Evolutionary conservation across 1,140 invertebrate genomes (phyloP).

Genomic region (Cotesia vestalis): DNA sequence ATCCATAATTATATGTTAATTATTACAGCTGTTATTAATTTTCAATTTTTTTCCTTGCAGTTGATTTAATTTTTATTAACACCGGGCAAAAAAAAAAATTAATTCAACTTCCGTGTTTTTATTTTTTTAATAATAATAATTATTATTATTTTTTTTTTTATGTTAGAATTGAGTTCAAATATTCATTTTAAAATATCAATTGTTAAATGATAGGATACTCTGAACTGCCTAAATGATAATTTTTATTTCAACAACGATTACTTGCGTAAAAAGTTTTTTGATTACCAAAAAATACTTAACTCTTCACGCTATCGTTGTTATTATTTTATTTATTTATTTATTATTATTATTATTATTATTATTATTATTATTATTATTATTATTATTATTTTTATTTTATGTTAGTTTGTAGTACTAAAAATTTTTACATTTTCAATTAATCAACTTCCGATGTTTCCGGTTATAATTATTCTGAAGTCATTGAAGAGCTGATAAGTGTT

Average conservation of each 20-base stretch:
- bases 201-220: not conserved
- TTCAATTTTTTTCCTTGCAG: too few species aligned
- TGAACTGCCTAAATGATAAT: not conserved
- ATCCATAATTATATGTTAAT: too few species aligned
- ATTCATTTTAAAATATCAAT: not conserved
- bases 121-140: not conserved
- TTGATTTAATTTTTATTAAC: too few species aligned
- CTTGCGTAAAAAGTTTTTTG: slow-evolving; percentile 16
- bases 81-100: too few species aligned
- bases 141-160: too few species aligned
- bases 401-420: too few species aligned
- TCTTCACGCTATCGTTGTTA: slow-evolving; percentile 27
- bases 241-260: too few species aligned
- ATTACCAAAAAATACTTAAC: slow-evolving; percentile 37
- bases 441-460: too few species aligned
- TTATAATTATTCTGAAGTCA: slow-evolving; percentile 12
- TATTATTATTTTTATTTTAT: slow-evolving; percentile 19
- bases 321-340: slow-evolving; percentile 32
- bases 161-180: too few species aligned
- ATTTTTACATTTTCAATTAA: slow-evolving; percentile 26
- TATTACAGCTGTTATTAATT: too few species aligned
- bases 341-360: slow-evolving; percentile 21
- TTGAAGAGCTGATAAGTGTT: not conserved
- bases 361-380: slow-evolving; percentile 30
- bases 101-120: too few species aligned